phyloP scores from a whole-genome alignment of 2,113 vertebrate species.

The Corythornis cristatus region DNA sequence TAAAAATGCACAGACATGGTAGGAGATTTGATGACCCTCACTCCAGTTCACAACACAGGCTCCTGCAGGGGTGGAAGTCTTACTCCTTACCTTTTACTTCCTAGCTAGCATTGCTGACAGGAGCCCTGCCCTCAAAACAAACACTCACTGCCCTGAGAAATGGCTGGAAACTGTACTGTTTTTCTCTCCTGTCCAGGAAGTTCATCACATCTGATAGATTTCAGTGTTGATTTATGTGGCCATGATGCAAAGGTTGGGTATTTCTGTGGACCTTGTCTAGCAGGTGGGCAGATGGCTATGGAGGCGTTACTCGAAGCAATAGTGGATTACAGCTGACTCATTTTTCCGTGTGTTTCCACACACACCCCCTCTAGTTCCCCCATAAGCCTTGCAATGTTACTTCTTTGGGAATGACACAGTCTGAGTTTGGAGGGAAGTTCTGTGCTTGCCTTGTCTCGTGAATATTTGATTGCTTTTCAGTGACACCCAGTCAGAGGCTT shows the following conservation, averaged over 20 bases:
- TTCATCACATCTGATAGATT: background rate
- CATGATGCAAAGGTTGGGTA: background rate
- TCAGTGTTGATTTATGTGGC: background rate
- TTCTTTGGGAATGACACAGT: background rate
- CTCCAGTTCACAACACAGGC: background rate
- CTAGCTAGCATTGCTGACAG: background rate
- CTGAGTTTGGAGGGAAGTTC: background rate
- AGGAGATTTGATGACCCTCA: background rate
- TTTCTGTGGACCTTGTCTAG: background rate
- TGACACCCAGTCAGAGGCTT: background rate
- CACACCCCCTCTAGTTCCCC: background rate
- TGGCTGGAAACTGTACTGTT: background rate
- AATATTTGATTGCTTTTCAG: background rate
- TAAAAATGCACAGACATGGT: background rate
- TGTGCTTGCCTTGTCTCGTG: background rate
- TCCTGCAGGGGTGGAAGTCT: background rate
- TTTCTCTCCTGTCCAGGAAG: background rate
- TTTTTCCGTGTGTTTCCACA: background rate
- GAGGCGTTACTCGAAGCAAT: background rate
- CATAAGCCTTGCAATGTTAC: background rate
- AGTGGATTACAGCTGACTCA: background rate
- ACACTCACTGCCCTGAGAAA: background rate
- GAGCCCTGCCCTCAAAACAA: conserved; percentile 3
- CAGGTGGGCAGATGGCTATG: background rate
- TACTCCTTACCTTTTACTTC: background rate